Base-by-base conservation (phyloP, 2,888 invertebrate genomes). In the Amphipyra berbera region DNA sequence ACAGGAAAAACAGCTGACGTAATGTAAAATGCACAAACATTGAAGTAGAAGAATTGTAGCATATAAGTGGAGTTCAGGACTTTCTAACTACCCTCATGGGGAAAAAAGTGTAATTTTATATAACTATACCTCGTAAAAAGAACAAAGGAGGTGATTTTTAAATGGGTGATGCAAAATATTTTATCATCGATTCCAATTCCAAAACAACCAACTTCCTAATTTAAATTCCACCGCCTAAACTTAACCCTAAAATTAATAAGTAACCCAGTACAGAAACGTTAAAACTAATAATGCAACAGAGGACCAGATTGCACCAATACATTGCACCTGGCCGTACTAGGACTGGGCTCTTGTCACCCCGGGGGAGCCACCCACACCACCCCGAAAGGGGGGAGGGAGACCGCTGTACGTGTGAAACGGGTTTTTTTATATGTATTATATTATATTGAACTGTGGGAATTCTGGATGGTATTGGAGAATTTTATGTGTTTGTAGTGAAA, bases 261-360 rank as follows among this genome's bases (percentile, higher is more conserved):
- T 75, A 78, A 63, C 67, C 64, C 52, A 52, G 53, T 60, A 68
- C 50, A 70, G 62, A 65, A 76, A 72, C 73, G 77, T 71, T 83
- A 78, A 80, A 86, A 86, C 87, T 87, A 86, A 86, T 87, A 87
- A 87, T 85, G 85, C 85, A 86, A 82, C 81, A 86, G 83, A 83
- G 85, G 88, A 80, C 86, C 85, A 87, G 87, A 90, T 90, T 90
- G 91, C 90, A 84, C 88, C 88, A 83, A 90, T 90, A 90, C 87
- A 79, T 70, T 86, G 90, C 92, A 92, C 92, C 91, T 92, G 92
- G 85, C 80, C 82, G 68, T 42, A 42, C 49, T 54, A 69, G 84
- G 45, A 70, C 76, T 72, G 82, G 79, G 79, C 73, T 78, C 83
- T 82, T 86, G 89, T 87, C 88, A 79, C 86, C 88, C 85, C 60